Evolutionary conservation across 2,113 vertebrate genomes (phyloP), one percentile per base, ranked within the genome.

Genomic region (Gavialis gangeticus): DNA sequence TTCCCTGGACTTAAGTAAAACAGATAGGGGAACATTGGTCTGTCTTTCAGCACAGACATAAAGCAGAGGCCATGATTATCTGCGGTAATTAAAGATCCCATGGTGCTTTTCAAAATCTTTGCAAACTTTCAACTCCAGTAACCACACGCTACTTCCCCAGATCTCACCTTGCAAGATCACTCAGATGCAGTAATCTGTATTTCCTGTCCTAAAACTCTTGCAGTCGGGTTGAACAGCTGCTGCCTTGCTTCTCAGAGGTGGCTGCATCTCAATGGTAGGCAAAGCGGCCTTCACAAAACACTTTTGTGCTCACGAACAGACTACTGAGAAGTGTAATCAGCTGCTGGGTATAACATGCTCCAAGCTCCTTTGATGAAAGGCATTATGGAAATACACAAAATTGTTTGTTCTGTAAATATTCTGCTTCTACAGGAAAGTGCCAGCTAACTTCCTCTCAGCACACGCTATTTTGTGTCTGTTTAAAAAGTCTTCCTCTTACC

Each of bases 61-160:
- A 96, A 73, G 90, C 75, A 89, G 69, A 96, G 93, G 82, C 58
- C 88, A 82, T 24, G 81, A 96, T 69, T 79, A 91, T 92, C 83
- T 79, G 87, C 13, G 85, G 69, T 88, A 92, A 95, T 90, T 95
- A 92, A 94, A 96, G 87, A 94, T 90, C 91, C 78, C 93, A 95
- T 17, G 77, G 90, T 88, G 90, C 90, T 96, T 95, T 95, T 95
- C 94, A 96, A 95, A 95, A 96, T 92, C 96, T 89, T 94, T 77
- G 92, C 60, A 89, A 85, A 88, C 88, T 93, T 96, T 96, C 94
- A 87, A 93, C 79, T 82, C 34, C 73, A 19, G 88, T 95, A 96
- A 95, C 95, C 96, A 88, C 71, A 75, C 84, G 93, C 79, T 94
- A 75, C 71, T 83, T 81, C 82, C 92, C 86, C 93, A 91, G 95